Evolutionary conservation across 2,888 invertebrate genomes (phyloP), one percentile per base, ranked within the genome.

Genomic region (Lithophane ornitopus): DNA sequence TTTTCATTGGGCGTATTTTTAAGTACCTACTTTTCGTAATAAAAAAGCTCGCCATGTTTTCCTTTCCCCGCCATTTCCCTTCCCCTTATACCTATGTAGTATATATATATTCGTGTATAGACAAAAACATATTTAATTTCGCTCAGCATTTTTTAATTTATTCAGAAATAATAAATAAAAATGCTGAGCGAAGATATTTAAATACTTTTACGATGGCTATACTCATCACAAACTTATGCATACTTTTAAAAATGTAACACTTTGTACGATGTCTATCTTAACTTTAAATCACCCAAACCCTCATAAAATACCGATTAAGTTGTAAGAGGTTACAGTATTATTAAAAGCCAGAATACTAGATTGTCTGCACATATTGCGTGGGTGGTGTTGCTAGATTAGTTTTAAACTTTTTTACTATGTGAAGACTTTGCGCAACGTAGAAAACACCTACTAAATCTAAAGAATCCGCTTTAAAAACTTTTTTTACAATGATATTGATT

Each of bases 291-390:
- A 28, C 61, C 41, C 56, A 19, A 59, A 68, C 72, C 59, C n/a
- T 74, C 76, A 54, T 88, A 84, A 85, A 87, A 82, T 81, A 78
- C 70, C 61, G 74, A 82, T 86, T 88, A 80, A 77, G 76, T 76
- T 78, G 41, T 69, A 74, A 80, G 73, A 76, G 52, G 59, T 81
- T 44, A 74, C 66, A 61, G 61, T 74, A 26, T 86, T 86, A 88
- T 88, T 84, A 80, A 74, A 76, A 76, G 69, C 76, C n/a, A 87
- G 82, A 78, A 75, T 71, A 52, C 52, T 78, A 78, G 68, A 81
- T 75, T 81, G 77, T 87, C 86, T 86, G 83, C 81, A 74, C 74
- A 77, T 69, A 76, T 34, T 78, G 84, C 77, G 85, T 83, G 86
- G 83, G 85, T 77, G 76, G 63, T 62, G 61, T 74, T 56, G 78